Conservation (phyloP, 2,797 vertebrate species). For the Characodon lateralis region DNA sequence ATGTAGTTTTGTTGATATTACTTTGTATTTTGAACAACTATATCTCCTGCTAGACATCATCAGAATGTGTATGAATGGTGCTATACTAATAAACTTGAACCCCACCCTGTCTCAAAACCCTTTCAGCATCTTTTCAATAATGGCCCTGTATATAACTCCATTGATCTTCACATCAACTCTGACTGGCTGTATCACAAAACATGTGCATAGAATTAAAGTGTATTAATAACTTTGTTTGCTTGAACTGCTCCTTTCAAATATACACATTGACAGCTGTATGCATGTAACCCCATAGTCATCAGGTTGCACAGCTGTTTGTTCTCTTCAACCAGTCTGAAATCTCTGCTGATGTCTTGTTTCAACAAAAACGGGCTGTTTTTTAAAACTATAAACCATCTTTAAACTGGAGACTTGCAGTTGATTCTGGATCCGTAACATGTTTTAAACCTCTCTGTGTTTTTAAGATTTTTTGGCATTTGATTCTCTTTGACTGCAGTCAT, state of each 20-base stretch:
- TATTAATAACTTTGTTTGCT: not conserved
- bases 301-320: constrained; percentile 28
- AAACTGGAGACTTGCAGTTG: constrained; percentile 47
- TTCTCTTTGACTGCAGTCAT: constrained; percentile 8
- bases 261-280: not conserved
- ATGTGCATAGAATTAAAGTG: not conserved
- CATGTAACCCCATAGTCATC: constrained; percentile 9
- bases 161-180: not conserved
- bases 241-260: too few species aligned
- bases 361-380: constrained; percentile 56
- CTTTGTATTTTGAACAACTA: not conserved
- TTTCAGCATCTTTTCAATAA: not conserved
- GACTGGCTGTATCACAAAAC: not conserved
- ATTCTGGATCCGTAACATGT: constrained; percentile 15
- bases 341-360: constrained; percentile 59
- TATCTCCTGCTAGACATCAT: not conserved
- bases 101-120: not conserved
- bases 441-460: not conserved
- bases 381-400: constrained; percentile 61
- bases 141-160: not conserved
- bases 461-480: not conserved
- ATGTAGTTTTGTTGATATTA: not conserved
- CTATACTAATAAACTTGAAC: not conserved
- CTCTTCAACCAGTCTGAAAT: constrained; percentile 20
- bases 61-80: not conserved